phyloP scores from a whole-genome alignment of 2,888 invertebrate genomes.

The Ethmia dodecea region DNA sequence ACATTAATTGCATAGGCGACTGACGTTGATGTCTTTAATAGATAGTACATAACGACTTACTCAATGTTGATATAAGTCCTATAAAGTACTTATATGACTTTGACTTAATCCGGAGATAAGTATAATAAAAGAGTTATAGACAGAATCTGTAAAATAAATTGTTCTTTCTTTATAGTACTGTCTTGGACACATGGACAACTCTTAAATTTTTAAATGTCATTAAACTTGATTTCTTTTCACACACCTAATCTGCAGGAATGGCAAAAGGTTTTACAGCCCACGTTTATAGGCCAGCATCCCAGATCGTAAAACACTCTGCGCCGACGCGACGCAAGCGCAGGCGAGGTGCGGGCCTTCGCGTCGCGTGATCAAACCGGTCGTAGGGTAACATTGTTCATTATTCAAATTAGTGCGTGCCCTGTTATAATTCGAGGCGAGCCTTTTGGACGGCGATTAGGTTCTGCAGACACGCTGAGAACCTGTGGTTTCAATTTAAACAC shows the following conservation, averaged over 20 bases:
- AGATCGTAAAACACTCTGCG: constrained; percentile 38
- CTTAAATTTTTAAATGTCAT: not conserved
- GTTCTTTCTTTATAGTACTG: too few species aligned
- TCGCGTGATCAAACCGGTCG: constrained; percentile 65
- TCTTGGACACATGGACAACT: too few species aligned
- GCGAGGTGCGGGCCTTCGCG: constrained; percentile 15
- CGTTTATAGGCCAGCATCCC: constrained; percentile 53
- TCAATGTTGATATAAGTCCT: too few species aligned
- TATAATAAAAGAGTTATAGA: too few species aligned
- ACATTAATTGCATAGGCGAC: too few species aligned
- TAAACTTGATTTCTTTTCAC: constrained; percentile 19
- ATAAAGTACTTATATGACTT: too few species aligned
- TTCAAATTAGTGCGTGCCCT: constrained; percentile 68
- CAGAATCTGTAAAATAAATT: too few species aligned
- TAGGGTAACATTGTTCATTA: constrained; percentile 68
- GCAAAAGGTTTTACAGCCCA: constrained; percentile 38
- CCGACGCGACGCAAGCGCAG: constrained; percentile 27
- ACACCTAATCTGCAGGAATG: constrained; percentile 29
- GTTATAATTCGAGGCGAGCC: constrained; percentile 59
- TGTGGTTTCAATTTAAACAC: constrained; percentile 1
- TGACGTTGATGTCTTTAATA: too few species aligned
- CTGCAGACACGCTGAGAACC: constrained; percentile 21
- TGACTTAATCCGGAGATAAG: too few species aligned
- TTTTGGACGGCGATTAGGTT: constrained; percentile 41
- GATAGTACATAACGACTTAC: too few species aligned